Percentiles rank a stretch among this genome's conserved stretches.
Evolutionary conservation across 2,888 invertebrate genomes (phyloP).

Genomic region (Polia nebulosa): DNA sequence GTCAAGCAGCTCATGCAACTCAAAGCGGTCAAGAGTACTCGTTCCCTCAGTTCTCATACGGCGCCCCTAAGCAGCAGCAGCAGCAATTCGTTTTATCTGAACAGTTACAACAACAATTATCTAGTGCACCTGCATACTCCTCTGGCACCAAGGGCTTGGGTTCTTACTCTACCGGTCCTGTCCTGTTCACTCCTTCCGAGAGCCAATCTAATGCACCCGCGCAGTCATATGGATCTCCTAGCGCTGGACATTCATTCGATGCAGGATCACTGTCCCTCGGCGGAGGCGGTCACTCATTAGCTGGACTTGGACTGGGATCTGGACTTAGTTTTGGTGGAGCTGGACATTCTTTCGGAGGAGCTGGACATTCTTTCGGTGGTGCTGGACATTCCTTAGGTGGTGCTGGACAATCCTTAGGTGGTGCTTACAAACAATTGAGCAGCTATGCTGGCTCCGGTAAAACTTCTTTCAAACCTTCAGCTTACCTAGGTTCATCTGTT

Average conservation of each 20-base stretch:
- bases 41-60: slow-evolving; percentile 79
- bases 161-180: slow-evolving; percentile 86
- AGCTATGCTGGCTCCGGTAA: slow-evolving; percentile 79
- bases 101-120: slow-evolving; percentile 76
- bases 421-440: slow-evolving; percentile 77
- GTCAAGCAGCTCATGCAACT: slow-evolving; percentile 67
- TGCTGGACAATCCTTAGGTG: slow-evolving; percentile 72
- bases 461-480: slow-evolving; percentile 86
- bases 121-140: slow-evolving; percentile 82
- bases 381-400: slow-evolving; percentile 63
- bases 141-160: slow-evolving; percentile 86
- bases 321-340: slow-evolving; percentile 68
- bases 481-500: slow-evolving; percentile 84
- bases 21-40: slow-evolving; percentile 71
- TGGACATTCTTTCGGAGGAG: slow-evolving; percentile 65
- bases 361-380: slow-evolving; percentile 73
- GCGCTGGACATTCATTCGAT: slow-evolving; percentile 71
- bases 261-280: slow-evolving; percentile 60
- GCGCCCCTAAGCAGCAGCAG: slow-evolving; percentile 74
- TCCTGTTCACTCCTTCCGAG: slow-evolving; percentile 82
- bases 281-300: slow-evolving; percentile 72
- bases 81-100: slow-evolving; percentile 79
- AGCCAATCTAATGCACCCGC: slow-evolving; percentile 71
- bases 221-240: slow-evolving; percentile 74
- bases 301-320: slow-evolving; percentile 58